Conservation (phyloP, 2,113 vertebrate genomes). For the Plestiodon gilberti region DNA sequence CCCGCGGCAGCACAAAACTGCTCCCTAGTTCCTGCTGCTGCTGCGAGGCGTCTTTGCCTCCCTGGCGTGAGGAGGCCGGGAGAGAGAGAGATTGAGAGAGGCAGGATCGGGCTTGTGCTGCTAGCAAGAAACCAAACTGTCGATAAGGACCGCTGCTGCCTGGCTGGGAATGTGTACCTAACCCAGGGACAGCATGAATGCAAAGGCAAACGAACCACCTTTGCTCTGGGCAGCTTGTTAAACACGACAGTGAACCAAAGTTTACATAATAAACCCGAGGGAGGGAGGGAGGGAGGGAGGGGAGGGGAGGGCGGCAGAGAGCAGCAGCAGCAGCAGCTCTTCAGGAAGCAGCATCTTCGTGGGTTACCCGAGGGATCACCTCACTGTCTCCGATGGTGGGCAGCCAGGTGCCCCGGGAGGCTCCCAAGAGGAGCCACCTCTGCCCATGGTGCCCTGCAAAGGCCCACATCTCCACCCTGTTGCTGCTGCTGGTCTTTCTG, state of each 20-base stretch:
- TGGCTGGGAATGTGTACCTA: background rate
- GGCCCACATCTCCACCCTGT: no score
- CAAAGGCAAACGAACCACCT: constrained; percentile 23
- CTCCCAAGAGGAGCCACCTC: background rate
- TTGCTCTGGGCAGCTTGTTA: constrained; percentile 10
- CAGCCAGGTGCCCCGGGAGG: background rate
- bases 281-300: background rate
- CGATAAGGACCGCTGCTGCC: constrained; percentile 26
- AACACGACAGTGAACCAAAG: constrained; percentile 25
- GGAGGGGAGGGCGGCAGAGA: no score
- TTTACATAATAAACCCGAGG: background rate
- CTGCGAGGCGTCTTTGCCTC: background rate
- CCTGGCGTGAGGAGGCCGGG: background rate
- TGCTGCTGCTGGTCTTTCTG: no score
- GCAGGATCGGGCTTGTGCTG: background rate
- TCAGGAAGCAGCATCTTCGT: no score
- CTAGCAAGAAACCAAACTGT: background rate
- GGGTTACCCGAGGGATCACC: no score
- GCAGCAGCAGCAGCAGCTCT: no score
- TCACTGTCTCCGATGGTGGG: background rate
- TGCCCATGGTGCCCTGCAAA: background rate
- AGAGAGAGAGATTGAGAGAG: no score
- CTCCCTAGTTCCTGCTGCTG: no score
- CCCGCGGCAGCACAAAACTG: background rate
- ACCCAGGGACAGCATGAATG: background rate